phyloP scores from a whole-genome alignment of 2,888 invertebrate species.

The Dermolepida albohirtum region DNA sequence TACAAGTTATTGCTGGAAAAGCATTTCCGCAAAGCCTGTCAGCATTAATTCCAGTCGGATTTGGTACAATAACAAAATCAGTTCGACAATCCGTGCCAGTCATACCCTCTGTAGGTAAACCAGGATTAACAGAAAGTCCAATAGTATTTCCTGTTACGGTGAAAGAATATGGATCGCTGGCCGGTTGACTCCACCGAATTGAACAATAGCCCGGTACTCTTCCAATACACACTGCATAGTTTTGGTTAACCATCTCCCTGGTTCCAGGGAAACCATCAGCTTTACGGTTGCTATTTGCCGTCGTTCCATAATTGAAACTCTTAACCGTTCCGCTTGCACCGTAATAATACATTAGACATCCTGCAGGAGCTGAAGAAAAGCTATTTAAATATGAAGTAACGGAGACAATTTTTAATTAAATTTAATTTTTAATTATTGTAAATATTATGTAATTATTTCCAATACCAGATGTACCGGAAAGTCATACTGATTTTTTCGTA shows the following conservation, averaged over 20 bases:
- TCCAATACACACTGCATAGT: slow-evolving; percentile 83
- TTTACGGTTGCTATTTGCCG: slow-evolving; percentile 55
- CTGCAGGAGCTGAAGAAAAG: slow-evolving; percentile 73
- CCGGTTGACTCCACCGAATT: slow-evolving; percentile 73
- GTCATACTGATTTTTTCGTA: too few relatives aligned
- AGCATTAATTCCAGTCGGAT: slow-evolving; percentile 68
- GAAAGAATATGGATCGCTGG: slow-evolving; percentile 72
- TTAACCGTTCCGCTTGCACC: slow-evolving; percentile 72
- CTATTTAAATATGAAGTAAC: too few relatives aligned
- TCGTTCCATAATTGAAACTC: slow-evolving; percentile 82
- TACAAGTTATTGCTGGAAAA: slow-evolving; percentile 74
- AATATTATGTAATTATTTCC: too few relatives aligned
- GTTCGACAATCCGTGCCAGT: slow-evolving; percentile 73
- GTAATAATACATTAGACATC: slow-evolving; percentile 82
- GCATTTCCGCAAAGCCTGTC: slow-evolving; percentile 84
- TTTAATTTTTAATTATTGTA: too few relatives aligned
- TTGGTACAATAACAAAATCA: slow-evolving; percentile 82
- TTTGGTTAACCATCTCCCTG: slow-evolving; percentile 76
- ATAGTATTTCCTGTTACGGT: slow-evolving; percentile 78
- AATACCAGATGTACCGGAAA: too few relatives aligned
- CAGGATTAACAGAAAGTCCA: slow-evolving; percentile 69
- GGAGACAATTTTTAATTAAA: too few relatives aligned
- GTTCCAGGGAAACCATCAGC: slow-evolving; percentile 67
- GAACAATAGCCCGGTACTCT: slow-evolving; percentile 80
- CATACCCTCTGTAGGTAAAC: slow-evolving; percentile 71